Evolutionary conservation across 2,888 invertebrate species (phyloP).

Genomic region (Bedellia somnulentella): DNA sequence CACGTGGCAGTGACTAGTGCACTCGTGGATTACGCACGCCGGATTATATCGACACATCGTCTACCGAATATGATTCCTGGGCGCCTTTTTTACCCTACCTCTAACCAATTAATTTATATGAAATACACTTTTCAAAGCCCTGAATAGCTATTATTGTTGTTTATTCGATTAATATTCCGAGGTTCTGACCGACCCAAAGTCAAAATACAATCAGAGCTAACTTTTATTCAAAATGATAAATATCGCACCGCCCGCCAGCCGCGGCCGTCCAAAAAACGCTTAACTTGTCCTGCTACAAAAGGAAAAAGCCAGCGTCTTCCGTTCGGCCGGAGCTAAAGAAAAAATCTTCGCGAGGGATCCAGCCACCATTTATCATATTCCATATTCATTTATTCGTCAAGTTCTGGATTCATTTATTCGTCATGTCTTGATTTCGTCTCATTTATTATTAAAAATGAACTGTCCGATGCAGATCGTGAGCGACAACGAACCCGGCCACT

Average conservation of each 20-base stretch:
- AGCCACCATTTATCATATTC: slow-evolving; percentile 60
- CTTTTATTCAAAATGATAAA: slow-evolving; percentile 56
- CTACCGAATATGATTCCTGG: too few species aligned
- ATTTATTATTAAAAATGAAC: slow-evolving; percentile 65
- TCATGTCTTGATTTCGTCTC: slow-evolving; percentile 63
- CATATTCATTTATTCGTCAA: slow-evolving; percentile 64
- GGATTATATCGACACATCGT: slow-evolving; percentile 35
- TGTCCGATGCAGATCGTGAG: slow-evolving; percentile 51
- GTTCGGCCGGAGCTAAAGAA: slow-evolving; percentile 57
- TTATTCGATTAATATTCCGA: slow-evolving; percentile 13
- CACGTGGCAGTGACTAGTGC: slow-evolving; percentile 62
- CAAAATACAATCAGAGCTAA: slow-evolving; percentile 40
- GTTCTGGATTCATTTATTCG: slow-evolving; percentile 64
- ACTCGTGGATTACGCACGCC: slow-evolving; percentile 46
- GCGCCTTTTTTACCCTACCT: too few species aligned
- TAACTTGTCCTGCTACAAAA: slow-evolving; percentile 59
- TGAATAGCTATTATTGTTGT: not conserved
- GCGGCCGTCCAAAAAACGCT: slow-evolving; percentile 55
- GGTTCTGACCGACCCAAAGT: slow-evolving; percentile 29
- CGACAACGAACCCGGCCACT: slow-evolving; percentile 46
- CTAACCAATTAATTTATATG: too few species aligned
- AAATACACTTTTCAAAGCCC: not conserved
- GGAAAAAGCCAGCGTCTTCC: slow-evolving; percentile 60
- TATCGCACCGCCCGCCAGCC: slow-evolving; percentile 43
- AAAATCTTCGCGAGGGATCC: slow-evolving; percentile 58